phyloP scores from a whole-genome alignment of 2,797 vertebrate genomes.

The Cephalopachus bancanus region DNA sequence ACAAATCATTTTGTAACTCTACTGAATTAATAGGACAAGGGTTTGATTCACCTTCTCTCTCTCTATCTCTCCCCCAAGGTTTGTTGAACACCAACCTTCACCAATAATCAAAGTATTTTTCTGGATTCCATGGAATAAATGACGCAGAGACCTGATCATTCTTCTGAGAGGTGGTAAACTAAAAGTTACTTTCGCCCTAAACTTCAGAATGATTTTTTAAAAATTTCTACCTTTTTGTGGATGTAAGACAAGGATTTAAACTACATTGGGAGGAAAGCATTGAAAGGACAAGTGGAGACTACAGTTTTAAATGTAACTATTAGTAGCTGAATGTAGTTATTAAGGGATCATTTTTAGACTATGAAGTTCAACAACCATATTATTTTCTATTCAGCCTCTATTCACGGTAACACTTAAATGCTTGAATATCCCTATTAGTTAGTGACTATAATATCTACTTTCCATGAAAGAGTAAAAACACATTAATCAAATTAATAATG shows the following conservation, averaged over 20 bases:
- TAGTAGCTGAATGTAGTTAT: slow-evolving; percentile 47
- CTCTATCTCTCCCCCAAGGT: neutral
- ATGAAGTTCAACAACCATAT: slow-evolving; percentile 56
- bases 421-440: slow-evolving; percentile 62
- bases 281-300: slow-evolving; percentile 13
- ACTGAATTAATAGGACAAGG: neutral
- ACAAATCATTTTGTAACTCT: neutral
- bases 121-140: neutral
- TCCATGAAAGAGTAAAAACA: slow-evolving; percentile 62
- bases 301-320: neutral
- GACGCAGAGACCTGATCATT: neutral
- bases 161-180: neutral
- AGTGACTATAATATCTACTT: slow-evolving; percentile 65
- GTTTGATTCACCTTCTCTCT: neutral
- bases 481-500: slow-evolving; percentile 58
- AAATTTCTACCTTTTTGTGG: neutral
- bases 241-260: slow-evolving; percentile 45
- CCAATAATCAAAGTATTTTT: neutral
- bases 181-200: neutral
- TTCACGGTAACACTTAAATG: slow-evolving; percentile 59
- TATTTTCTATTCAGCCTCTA: slow-evolving; percentile 71
- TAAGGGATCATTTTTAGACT: slow-evolving; percentile 69
- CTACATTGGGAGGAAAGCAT: neutral
- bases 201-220: slow-evolving; percentile 6
- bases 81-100: neutral